A percentile compares a stretch with the other conserved stretches of the same genome.
These are phyloP conservation scores for Uloborus diversus DNA, from an alignment of 1,140 invertebrate species.

Conservation along the genomic window DNA sequence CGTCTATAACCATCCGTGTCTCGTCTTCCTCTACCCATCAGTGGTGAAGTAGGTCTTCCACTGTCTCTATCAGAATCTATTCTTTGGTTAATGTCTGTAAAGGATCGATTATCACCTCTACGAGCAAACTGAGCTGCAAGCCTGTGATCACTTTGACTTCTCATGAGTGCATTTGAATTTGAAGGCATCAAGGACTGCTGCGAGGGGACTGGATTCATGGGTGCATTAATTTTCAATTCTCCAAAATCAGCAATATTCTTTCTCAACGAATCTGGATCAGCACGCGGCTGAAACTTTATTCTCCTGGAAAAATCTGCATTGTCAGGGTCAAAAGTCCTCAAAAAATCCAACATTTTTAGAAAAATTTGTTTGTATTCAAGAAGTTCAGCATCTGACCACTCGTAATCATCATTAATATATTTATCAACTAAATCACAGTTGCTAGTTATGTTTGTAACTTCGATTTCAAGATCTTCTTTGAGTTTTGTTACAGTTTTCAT, in stretches of 20 bases:
- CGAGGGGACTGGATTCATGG: conserved; percentile 34
- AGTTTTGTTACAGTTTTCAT: conserved; percentile 81
- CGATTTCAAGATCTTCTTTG: conserved; percentile 92
- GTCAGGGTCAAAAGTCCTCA: conserved; percentile 92
- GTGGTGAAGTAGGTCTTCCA: conserved; percentile 37
- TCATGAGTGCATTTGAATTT: conserved; percentile 72
- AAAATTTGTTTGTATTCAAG: conserved; percentile 94
- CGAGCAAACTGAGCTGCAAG: conserved; percentile 70
- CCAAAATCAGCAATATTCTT: conserved; percentile 85
- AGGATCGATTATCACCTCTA: conserved; percentile 31
- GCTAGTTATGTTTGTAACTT: conserved; percentile 90
- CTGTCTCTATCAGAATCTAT: conserved; percentile 29
- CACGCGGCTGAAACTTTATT: conserved; percentile 83
- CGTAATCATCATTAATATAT: conserved; percentile 81
- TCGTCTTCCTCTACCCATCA: not conserved
- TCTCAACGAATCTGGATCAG: conserved; percentile 89
- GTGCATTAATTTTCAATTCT: conserved; percentile 77
- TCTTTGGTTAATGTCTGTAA: conserved; percentile 31
- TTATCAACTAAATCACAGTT: conserved; percentile 97
- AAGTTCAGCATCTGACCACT: conserved; percentile 69
- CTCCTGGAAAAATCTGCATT: conserved; percentile 82
- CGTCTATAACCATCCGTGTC: conserved; percentile 25
- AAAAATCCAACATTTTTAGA: conserved; percentile 87
- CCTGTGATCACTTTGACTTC: conserved; percentile 92
- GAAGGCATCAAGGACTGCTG: conserved; percentile 33